Evolutionary conservation across 30 jellyfish, hydroid and myxozoan genomes (phyloP).

Genomic region (Sanderia malayensis): DNA sequence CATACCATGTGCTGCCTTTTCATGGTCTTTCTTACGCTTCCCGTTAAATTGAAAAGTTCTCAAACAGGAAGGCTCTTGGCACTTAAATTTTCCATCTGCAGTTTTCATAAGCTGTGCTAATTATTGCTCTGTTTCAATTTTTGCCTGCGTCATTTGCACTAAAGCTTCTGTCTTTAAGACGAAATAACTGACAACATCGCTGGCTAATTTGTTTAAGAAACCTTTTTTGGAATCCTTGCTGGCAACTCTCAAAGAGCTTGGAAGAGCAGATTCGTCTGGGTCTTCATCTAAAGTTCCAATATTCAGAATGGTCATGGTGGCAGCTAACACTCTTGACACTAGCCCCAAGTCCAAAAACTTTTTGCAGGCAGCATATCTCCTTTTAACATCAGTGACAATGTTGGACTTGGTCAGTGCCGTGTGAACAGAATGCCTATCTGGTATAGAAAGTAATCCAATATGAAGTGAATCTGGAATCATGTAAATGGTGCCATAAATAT

Average conservation of each 20-base stretch:
- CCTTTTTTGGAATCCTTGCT: background rate
- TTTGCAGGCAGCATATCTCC: constrained; percentile 9
- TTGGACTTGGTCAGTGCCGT: no score
- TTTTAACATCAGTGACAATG: constrained; percentile 7
- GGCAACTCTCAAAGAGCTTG: background rate
- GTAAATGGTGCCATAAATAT: background rate
- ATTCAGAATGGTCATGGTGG: constrained; percentile 6
- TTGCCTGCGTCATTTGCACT: background rate
- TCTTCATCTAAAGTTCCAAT: constrained; percentile 4
- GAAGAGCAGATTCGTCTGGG: constrained; percentile 12
- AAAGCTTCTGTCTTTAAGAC: background rate
- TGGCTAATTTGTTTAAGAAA: background rate
- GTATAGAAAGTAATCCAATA: no score
- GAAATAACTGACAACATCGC: background rate
- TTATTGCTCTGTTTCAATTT: background rate
- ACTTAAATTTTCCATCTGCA: no score
- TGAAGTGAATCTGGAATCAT: no score
- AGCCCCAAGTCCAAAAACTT: constrained; percentile 1
- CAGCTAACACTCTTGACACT: constrained; percentile 17
- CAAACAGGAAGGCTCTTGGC: no score
- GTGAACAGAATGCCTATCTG: no score
- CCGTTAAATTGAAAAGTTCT: background rate
- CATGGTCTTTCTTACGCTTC: background rate
- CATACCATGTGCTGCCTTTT: background rate
- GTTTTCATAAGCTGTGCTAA: no score